Percentiles rank a stretch among this genome's conserved stretches.
Evolutionary conservation across 2,797 vertebrate genomes (phyloP).

Genomic region (Rachycentron canadum): DNA sequence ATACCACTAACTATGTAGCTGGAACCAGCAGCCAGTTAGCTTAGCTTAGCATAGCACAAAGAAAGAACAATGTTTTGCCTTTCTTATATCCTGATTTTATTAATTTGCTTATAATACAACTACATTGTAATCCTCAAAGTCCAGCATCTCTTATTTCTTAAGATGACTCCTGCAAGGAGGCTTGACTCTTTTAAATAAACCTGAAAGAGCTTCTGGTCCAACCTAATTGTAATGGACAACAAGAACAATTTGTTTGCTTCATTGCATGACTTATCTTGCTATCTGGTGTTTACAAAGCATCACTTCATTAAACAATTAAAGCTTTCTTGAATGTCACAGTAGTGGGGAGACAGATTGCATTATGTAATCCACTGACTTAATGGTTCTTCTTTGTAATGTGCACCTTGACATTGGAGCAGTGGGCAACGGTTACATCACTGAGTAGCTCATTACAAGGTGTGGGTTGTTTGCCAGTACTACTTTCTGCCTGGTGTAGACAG

Average conservation of each 20-base stretch:
- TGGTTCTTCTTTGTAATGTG: conserved; percentile 2
- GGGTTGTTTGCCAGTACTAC: background rate
- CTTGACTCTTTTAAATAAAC: background rate
- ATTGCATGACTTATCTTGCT: background rate
- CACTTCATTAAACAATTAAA: background rate
- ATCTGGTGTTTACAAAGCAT: background rate
- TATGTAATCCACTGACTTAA: background rate
- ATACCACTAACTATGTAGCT: too few relatives aligned
- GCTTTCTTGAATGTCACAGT: background rate
- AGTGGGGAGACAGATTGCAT: background rate
- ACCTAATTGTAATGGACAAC: too few relatives aligned
- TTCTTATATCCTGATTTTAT: too few relatives aligned
- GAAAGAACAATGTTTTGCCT: background rate
- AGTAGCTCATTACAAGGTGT: conserved; percentile 9
- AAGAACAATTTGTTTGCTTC: background rate
- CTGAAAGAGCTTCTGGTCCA: background rate
- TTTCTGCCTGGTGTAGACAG: background rate
- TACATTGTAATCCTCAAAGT: too few relatives aligned
- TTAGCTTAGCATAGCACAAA: background rate
- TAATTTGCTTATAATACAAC: too few relatives aligned
- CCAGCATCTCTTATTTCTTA: background rate
- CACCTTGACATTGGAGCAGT: conserved; percentile 2
- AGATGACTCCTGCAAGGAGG: too few relatives aligned
- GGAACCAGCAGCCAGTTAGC: too few relatives aligned
- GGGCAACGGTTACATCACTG: conserved; percentile 5